These are phyloP conservation scores for Cariama cristata DNA, from an alignment of 2,113 vertebrate genomes.

Conservation along the genomic window DNA sequence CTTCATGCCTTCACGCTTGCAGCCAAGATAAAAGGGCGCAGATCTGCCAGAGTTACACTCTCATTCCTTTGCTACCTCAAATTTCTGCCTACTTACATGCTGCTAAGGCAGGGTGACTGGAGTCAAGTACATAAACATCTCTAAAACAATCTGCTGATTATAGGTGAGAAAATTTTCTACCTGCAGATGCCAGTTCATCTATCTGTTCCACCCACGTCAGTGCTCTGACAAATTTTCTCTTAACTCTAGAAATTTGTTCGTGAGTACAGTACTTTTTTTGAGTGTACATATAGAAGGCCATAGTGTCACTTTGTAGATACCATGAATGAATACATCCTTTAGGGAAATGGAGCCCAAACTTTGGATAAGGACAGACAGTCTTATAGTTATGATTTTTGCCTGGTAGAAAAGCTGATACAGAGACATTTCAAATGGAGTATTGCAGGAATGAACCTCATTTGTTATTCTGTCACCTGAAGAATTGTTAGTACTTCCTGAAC, in stretches of 20 bases:
- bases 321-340: not conserved
- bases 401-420: not conserved
- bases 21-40: not conserved
- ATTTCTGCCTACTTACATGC: fast-evolving
- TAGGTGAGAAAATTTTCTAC: not conserved
- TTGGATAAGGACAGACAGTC: not conserved
- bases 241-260: not conserved
- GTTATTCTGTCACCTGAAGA: not conserved
- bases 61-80: not conserved
- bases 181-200: not conserved
- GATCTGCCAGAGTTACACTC: not conserved
- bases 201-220: not conserved
- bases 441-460: not conserved
- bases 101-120: not conserved
- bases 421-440: not conserved
- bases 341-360: not conserved
- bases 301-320: not conserved
- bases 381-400: not conserved
- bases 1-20: not conserved
- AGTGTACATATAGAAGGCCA: not conserved
- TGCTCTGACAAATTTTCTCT: not conserved
- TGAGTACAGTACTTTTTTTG: not conserved
- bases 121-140: not conserved
- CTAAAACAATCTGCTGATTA: not conserved
- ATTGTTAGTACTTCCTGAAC: not conserved